phyloP scores from a whole-genome alignment of 2,113 vertebrate genomes.

The Prunella himalayana region DNA sequence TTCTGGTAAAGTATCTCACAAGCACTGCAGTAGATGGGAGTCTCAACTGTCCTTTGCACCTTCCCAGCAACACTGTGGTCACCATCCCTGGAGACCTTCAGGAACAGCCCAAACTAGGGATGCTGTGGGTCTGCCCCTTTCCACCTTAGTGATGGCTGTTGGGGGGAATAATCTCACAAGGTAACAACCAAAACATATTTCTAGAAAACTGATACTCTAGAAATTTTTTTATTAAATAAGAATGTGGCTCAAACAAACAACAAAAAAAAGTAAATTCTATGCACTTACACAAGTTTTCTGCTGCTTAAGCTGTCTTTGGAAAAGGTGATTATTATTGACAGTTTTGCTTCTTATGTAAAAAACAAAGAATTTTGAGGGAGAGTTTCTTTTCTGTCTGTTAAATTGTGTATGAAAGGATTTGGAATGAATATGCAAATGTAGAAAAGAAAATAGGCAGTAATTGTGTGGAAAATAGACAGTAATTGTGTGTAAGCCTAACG shows the following conservation, averaged over 20 bases:
- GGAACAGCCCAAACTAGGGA: background rate
- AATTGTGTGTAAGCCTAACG: background rate
- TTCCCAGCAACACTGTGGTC: background rate
- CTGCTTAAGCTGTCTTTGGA: background rate
- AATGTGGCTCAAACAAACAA: background rate
- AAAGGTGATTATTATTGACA: background rate
- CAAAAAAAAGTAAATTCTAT: background rate
- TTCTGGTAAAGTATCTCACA: background rate
- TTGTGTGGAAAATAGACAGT: background rate
- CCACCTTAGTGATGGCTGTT: background rate
- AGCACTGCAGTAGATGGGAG: accelerated
- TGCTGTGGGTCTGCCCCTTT: background rate
- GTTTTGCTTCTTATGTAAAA: background rate
- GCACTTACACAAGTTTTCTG: background rate
- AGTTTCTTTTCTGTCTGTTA: background rate
- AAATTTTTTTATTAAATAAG: background rate
- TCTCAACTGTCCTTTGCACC: background rate
- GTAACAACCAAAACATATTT: background rate
- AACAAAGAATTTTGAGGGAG: background rate
- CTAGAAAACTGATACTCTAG: background rate
- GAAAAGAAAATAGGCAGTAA: background rate
- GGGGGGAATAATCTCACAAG: background rate
- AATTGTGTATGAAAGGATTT: background rate
- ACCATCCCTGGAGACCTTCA: background rate
- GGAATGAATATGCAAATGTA: background rate